These are phyloP conservation scores for Tenualosa ilisha DNA, from an alignment of 2,797 vertebrate genomes.

Conservation along the genomic window DNA sequence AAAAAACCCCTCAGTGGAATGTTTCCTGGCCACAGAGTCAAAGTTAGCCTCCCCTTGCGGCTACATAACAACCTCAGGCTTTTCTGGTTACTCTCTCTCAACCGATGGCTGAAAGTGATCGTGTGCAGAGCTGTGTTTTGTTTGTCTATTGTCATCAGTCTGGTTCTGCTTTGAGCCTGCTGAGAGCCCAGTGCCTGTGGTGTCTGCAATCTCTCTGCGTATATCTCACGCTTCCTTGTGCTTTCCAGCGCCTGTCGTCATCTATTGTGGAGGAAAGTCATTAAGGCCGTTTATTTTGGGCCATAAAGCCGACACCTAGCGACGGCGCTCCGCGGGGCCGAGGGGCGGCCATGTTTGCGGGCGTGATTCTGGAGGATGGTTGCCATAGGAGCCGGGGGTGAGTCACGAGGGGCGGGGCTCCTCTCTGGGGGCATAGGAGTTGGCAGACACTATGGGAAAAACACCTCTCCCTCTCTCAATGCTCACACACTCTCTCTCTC, in stretches of 20 bases:
- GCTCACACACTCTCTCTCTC: not conserved
- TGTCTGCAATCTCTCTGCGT: not conserved
- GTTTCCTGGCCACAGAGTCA: not conserved
- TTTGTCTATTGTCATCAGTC: not conserved
- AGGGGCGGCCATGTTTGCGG: slow-evolving; percentile 22
- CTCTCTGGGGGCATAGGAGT: slow-evolving; percentile 26
- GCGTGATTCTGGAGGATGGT: slow-evolving; percentile 21
- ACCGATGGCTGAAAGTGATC: not conserved
- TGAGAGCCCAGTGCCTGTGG: not conserved
- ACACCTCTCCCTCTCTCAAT: slow-evolving; percentile 17
- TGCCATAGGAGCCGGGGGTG: slow-evolving; percentile 24
- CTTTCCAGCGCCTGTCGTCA: slow-evolving; percentile 1
- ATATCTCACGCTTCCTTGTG: slow-evolving; percentile 3
- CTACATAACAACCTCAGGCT: not conserved
- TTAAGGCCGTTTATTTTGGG: slow-evolving; percentile 17
- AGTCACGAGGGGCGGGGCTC: slow-evolving; percentile 27
- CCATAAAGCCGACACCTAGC: slow-evolving; percentile 19
- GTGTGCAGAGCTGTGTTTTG: not conserved
- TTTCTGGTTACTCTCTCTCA: not conserved
- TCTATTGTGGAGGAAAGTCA: slow-evolving; percentile 19
- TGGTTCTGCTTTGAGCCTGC: not conserved
- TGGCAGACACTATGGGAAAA: slow-evolving; percentile 48
- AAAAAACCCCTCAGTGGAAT: not conserved
- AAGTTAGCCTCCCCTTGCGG: not conserved
- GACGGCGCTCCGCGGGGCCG: not conserved